These are phyloP conservation scores for Proteles cristata DNA, from an alignment of 2,113 vertebrate species.

Conservation along the genomic window DNA sequence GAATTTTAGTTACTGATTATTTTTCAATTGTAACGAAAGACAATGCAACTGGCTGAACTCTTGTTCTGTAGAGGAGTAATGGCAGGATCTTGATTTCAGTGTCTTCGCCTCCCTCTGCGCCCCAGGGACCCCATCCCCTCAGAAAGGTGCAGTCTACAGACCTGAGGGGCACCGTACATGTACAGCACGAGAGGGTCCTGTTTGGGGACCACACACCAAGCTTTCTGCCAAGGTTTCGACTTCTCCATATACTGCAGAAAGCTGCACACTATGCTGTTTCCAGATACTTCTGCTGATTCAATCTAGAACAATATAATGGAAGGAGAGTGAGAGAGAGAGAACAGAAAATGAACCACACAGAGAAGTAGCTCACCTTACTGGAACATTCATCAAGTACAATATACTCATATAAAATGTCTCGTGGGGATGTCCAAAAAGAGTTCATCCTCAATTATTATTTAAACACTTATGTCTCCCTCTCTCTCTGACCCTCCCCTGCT, in stretches of 20 bases:
- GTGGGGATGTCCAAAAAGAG: background rate
- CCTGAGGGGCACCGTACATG: slow-evolving; percentile 97
- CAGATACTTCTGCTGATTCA: slow-evolving; percentile 96
- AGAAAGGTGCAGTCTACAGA: slow-evolving; percentile 72
- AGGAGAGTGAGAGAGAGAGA: background rate
- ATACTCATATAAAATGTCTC: background rate
- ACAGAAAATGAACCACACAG: background rate
- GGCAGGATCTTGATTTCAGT: background rate
- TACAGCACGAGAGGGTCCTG: slow-evolving; percentile 96
- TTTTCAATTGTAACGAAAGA: background rate
- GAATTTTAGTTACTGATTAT: background rate
- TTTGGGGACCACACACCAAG: slow-evolving; percentile 98
- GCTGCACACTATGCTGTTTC: slow-evolving; percentile 95
- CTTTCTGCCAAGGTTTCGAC: slow-evolving; percentile 96
- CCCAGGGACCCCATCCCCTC: background rate
- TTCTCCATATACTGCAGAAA: slow-evolving; percentile 98
- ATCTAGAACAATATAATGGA: slow-evolving; percentile 86
- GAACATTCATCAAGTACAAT: background rate
- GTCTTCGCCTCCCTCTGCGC: background rate
- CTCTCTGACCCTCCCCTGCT: too few relatives aligned
- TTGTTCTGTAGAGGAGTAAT: background rate
- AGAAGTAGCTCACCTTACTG: background rate
- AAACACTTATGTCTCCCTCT: background rate
- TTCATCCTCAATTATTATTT: background rate
- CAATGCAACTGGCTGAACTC: background rate